Percentiles rank a stretch among this genome's conserved stretches.
Conservation (phyloP, 2,113 vertebrate genomes). For the Mixornis gularis region DNA sequence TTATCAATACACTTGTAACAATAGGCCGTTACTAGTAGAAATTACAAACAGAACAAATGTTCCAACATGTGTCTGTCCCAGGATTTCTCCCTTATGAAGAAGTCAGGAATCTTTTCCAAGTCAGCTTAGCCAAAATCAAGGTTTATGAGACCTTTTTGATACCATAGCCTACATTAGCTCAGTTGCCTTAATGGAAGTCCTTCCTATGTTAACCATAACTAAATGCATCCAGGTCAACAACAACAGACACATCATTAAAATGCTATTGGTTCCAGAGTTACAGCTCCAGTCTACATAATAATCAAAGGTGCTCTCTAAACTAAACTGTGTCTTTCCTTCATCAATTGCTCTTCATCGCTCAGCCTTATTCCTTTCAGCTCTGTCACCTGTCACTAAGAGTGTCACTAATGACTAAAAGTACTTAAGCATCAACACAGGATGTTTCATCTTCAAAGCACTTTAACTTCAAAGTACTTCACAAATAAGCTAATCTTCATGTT, state of each 20-base stretch:
- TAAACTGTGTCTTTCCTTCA: neutral
- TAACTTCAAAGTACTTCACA: slow-evolving; percentile 8
- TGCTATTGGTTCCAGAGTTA: neutral
- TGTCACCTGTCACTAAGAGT: neutral
- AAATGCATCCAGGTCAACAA: neutral
- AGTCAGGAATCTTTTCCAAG: neutral
- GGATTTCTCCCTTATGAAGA: neutral
- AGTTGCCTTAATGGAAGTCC: neutral
- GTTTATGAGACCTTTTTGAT: neutral
- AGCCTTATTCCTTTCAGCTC: slow-evolving; percentile 1
- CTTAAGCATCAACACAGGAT: neutral
- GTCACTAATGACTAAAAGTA: slow-evolving; percentile 20
- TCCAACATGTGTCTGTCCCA: neutral
- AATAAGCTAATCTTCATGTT: slow-evolving; percentile 18
- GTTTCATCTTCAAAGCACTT: slow-evolving; percentile 45
- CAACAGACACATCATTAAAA: neutral
- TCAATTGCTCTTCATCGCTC: neutral
- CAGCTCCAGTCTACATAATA: neutral
- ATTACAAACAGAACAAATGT: neutral
- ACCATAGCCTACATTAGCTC: neutral
- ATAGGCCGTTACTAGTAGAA: neutral
- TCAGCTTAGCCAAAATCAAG: neutral
- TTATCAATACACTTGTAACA: neutral
- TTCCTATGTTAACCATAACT: neutral
- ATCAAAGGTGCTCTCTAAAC: neutral